Conservation (phyloP, 2,797 vertebrate species). For the Parauchenoglanis ngamensis region DNA sequence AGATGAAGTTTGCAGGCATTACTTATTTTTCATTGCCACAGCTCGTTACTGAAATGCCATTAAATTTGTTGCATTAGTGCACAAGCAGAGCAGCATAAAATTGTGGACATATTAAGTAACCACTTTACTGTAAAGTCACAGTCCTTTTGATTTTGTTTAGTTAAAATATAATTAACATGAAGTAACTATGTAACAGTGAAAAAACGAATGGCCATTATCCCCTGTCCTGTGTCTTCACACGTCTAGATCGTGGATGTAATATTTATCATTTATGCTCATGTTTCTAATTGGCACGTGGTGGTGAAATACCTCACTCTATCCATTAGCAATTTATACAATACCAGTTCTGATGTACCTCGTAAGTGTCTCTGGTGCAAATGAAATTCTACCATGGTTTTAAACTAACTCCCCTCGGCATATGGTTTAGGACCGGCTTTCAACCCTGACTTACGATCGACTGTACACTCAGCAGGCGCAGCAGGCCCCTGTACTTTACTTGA, state of each 20-base stretch:
- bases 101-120: neutral
- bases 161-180: neutral
- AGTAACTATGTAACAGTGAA: neutral
- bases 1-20: neutral
- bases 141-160: neutral
- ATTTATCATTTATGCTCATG: neutral
- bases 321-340: neutral
- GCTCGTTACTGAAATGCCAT: neutral
- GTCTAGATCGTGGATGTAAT: neutral
- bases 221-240: neutral
- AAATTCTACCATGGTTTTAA: neutral
- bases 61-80: neutral
- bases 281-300: neutral
- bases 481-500: neutral
- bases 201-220: neutral
- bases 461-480: neutral
- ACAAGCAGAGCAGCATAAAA: neutral
- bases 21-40: neutral
- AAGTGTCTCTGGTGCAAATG: neutral
- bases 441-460: neutral
- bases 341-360: neutral
- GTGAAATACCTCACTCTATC: neutral
- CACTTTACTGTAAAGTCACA: neutral
- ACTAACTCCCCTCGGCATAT: neutral
- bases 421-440: neutral